Evolutionary conservation across 1,140 invertebrate species (phyloP), one percentile per base, ranked within the genome.

Genomic region (Sycophila sp.): DNA sequence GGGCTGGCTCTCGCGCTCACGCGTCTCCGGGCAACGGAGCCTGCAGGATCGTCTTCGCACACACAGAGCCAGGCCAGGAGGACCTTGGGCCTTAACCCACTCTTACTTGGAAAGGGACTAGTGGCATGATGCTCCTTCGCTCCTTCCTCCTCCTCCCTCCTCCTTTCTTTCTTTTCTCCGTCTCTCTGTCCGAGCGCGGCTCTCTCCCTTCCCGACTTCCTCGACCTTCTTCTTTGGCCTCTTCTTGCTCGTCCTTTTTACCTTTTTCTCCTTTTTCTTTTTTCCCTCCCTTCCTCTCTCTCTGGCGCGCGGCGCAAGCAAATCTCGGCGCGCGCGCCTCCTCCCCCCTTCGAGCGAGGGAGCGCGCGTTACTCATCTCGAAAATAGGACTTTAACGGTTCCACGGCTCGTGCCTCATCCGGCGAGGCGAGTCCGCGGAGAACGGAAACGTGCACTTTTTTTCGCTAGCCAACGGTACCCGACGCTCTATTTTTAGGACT

Each of bases 31-130:
- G 42, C 49, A 42, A 51, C 36, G 28, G 38, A 63, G 49, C 49
- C 45, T 56, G 38, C 53, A 75, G 76, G 75, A 81, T 81, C 75
- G 77, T 74, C 79, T 79, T 75, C 74, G 77, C 76, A 71, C 77
- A 80, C 78, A 78, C 79, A 70, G 69, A 26, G 38, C 38, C 7
- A 42, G 26, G 32, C 34, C 22, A 11, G 32, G 69, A 82, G 83
- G 81, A 85, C 82, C 82, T 84, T 85, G 82, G 80, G 82, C 81
- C 82, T 85, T 85, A 84, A 85, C 83, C 82, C 80, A 83, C 78
- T 84, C 80, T 85, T 83, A 79, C 76, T 81, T 78, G 77, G 80
- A 83, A 83, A 83, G 79, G 81, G 80, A 83, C 79, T 82, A 80
- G 77, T 79, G 70, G 72, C 74, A 75, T 80, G 64, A 75, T 78